Conservation (phyloP, 1,140 invertebrate genomes). For the Drosophila mojavensis region DNA sequence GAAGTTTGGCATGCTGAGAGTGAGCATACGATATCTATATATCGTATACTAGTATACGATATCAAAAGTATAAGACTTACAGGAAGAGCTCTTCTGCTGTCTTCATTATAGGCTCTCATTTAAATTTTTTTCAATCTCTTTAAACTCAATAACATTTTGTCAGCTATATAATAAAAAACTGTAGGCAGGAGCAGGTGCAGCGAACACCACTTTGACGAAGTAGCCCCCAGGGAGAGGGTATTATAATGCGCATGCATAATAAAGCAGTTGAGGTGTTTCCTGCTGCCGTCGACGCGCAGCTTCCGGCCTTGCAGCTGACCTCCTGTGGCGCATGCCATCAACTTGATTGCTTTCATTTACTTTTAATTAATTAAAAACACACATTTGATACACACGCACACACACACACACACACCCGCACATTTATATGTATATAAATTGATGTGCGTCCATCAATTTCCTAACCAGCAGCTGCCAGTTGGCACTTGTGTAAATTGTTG, state of each 20-base stretch:
- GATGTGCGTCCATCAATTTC: constrained; percentile 19
- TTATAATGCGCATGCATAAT: constrained; percentile 30
- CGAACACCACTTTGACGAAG: background rate
- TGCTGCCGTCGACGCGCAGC: background rate
- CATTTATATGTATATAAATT: background rate
- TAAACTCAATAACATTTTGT: too few species aligned
- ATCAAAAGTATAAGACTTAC: too few species aligned
- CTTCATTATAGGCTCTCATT: too few species aligned
- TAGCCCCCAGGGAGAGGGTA: background rate
- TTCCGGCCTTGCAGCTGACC: constrained; percentile 6
- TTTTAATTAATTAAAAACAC: constrained; percentile 77
- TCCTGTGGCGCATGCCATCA: constrained; percentile 54
- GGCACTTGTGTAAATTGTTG: constrained; percentile 27
- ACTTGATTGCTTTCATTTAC: constrained; percentile 78
- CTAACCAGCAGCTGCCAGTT: constrained; percentile 1
- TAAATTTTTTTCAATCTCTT: too few species aligned
- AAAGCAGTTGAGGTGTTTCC: constrained; percentile 17
- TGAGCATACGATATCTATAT: too few species aligned
- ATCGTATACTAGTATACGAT: too few species aligned
- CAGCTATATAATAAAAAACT: background rate
- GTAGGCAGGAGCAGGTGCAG: background rate
- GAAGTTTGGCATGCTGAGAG: too few species aligned
- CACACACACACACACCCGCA: background rate
- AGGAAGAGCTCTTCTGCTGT: too few species aligned
- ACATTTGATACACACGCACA: constrained; percentile 11